Percentiles rank a stretch among this genome's conserved stretches.
Evolutionary conservation across 2,113 vertebrate genomes (phyloP).

Genomic region (Oceanites oceanicus): DNA sequence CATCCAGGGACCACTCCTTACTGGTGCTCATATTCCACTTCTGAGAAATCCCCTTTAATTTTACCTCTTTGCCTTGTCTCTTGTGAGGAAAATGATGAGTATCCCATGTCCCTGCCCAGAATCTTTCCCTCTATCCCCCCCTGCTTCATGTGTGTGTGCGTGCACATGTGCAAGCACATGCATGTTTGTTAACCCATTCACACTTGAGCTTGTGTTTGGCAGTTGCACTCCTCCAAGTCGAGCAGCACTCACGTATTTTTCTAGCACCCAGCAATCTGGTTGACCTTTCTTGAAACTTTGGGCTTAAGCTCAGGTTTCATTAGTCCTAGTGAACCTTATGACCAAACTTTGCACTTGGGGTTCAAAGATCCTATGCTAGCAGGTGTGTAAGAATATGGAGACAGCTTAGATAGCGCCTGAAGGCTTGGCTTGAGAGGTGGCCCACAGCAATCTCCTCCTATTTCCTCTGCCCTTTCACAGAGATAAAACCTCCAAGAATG

Average conservation of each 20-base stretch:
- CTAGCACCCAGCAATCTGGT: background rate
- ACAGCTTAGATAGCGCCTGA: background rate
- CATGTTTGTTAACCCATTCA: accelerated
- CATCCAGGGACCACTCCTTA: background rate
- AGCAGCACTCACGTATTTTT: background rate
- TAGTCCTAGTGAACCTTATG: background rate
- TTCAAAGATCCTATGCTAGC: background rate
- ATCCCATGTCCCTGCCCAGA: background rate
- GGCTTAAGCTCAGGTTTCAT: constrained; percentile 2
- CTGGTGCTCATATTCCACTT: background rate
- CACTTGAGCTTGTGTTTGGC: background rate
- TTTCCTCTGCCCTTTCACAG: background rate
- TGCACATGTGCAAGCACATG: background rate
- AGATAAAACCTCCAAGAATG: background rate
- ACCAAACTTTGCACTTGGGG: background rate
- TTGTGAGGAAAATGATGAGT: background rate
- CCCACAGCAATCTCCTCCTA: background rate
- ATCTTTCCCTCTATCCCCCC: background rate
- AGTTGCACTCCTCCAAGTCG: background rate
- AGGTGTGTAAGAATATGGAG: background rate
- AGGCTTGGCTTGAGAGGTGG: background rate
- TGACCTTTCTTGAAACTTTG: background rate
- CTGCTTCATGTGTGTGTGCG: background rate
- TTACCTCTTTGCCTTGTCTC: background rate
- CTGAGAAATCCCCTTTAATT: constrained; percentile 23